Percentiles rank a stretch among this genome's conserved stretches.
Evolutionary conservation across 2,113 vertebrate genomes (phyloP).

Genomic region (Bambusicola thoracicus): DNA sequence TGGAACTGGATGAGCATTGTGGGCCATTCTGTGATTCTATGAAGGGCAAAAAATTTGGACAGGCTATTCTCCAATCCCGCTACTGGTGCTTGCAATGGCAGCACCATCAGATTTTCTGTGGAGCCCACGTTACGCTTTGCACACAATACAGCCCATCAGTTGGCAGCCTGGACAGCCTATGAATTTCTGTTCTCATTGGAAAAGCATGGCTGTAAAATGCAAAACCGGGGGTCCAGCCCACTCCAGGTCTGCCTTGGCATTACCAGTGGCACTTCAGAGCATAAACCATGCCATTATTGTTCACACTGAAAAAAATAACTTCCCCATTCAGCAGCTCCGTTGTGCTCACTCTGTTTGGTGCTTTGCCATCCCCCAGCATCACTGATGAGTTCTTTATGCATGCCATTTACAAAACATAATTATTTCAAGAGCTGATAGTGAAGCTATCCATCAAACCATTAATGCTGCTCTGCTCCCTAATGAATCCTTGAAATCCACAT

Average conservation of each 20-base stretch:
- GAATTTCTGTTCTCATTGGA: neutral
- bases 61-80: neutral
- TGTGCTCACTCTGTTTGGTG: neutral
- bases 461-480: constrained; percentile 14
- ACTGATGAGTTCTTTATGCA: constrained; percentile 17
- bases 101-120: neutral
- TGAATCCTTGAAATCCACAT: constrained; percentile 15
- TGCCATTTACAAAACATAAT: constrained; percentile 49
- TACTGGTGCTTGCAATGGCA: neutral
- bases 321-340: neutral
- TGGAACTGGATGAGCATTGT: too few species aligned
- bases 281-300: neutral
- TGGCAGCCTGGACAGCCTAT: too few species aligned
- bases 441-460: constrained; percentile 52
- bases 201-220: neutral
- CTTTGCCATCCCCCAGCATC: neutral
- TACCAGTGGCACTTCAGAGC: neutral
- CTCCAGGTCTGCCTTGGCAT: neutral
- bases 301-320: neutral
- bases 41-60: too few species aligned
- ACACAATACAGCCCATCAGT: neutral
- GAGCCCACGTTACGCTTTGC: neutral
- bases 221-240: neutral
- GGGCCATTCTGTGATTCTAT: too few species aligned
- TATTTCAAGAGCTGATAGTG: constrained; percentile 58